A percentile compares a stretch with the other conserved stretches of the same genome.
These are phyloP conservation scores for Lamprotornis superbus DNA, from an alignment of 2,113 vertebrate species.

Conservation along the genomic window DNA sequence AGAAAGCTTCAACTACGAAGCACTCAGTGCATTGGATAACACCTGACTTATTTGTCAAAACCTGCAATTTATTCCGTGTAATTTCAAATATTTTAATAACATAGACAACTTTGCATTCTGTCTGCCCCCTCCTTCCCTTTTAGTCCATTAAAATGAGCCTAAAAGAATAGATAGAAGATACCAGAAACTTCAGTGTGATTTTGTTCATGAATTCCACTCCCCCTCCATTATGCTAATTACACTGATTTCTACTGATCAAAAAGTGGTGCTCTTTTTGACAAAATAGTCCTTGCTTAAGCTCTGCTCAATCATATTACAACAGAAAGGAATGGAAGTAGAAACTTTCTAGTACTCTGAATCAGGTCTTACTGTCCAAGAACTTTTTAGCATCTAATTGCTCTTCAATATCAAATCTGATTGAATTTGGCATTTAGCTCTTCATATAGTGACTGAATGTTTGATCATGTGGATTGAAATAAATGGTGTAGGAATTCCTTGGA, in stretches of 20 bases:
- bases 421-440: neutral
- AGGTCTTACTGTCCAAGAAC: neutral
- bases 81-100: neutral
- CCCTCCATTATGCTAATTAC: neutral
- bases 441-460: neutral
- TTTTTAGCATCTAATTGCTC: neutral
- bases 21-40: neutral
- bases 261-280: neutral
- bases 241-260: neutral
- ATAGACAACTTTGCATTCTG: neutral
- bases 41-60: neutral
- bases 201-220: neutral
- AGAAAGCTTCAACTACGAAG: neutral
- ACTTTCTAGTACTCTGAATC: neutral
- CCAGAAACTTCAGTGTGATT: neutral
- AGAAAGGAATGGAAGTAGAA: neutral
- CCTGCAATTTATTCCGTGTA: neutral
- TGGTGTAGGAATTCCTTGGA: neutral
- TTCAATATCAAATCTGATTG: neutral
- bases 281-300: neutral
- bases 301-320: neutral
- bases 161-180: neutral
- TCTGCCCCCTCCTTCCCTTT: accelerated
- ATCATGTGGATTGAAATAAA: neutral
- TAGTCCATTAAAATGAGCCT: neutral